Conservation (phyloP, 2,888 invertebrate genomes). For the Parasteatoda lunata region DNA sequence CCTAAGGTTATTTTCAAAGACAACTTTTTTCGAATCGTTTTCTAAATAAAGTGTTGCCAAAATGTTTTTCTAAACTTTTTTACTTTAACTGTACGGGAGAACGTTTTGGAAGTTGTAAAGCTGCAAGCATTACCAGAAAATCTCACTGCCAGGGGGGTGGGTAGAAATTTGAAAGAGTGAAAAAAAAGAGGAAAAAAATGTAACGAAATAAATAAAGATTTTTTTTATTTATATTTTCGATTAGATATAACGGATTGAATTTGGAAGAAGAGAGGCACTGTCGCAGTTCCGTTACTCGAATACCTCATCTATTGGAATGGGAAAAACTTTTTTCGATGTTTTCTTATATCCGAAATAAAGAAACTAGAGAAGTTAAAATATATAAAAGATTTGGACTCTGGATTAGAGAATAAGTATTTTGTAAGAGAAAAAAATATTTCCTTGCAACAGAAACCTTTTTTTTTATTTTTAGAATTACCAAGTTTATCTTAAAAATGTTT, state of each 20-base stretch:
- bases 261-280: constrained; percentile 56
- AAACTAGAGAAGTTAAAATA: constrained; percentile 18
- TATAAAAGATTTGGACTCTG: constrained; percentile 22
- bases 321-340: constrained; percentile 16
- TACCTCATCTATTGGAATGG: constrained; percentile 55
- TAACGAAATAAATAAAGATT: constrained; percentile 30
- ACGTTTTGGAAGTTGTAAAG: constrained; percentile 36
- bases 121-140: constrained; percentile 55
- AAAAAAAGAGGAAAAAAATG: constrained; percentile 27
- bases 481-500: no score
- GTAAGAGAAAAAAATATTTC: constrained; percentile 22
- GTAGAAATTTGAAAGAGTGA: constrained; percentile 45
- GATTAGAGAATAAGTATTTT: constrained; percentile 43
- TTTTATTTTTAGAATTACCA: not conserved
- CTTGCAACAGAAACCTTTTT: not conserved
- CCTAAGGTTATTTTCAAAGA: constrained; percentile 52
- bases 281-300: constrained; percentile 20
- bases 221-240: constrained; percentile 46
- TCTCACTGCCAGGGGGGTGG: constrained; percentile 43
- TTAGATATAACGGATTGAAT: constrained; percentile 67
- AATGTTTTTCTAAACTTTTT: constrained; percentile 33
- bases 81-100: constrained; percentile 23
- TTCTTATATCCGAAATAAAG: constrained; percentile 21
- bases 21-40: constrained; percentile 40
- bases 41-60: constrained; percentile 25